phyloP scores from a whole-genome alignment of 2,113 vertebrate species.

The Tychaedon coryphoeus region DNA sequence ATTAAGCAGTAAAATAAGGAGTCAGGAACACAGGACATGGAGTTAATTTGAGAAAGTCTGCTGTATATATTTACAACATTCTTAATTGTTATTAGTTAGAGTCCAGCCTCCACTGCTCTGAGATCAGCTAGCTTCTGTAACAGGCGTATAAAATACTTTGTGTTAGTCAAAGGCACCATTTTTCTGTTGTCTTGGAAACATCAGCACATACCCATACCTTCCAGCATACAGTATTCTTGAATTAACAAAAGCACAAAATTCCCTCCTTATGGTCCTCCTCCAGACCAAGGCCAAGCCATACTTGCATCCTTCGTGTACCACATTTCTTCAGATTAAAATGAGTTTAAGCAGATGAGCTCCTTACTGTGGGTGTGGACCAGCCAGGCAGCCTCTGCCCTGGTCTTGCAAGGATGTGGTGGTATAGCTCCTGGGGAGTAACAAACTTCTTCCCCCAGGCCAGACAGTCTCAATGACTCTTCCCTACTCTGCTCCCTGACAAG shows the following conservation, averaged over 20 bases:
- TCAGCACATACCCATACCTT: not conserved
- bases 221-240: not conserved
- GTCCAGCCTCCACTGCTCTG: not conserved
- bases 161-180: slow-evolving; percentile 51
- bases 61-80: not conserved
- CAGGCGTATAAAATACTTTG: not conserved
- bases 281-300: not conserved
- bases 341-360: not conserved
- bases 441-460: not conserved
- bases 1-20: not conserved
- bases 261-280: not conserved
- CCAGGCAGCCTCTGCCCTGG: not conserved
- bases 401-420: not conserved
- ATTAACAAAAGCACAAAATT: not conserved
- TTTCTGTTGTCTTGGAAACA: not conserved
- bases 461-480: not conserved
- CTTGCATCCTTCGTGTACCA: not conserved
- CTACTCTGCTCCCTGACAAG: not conserved
- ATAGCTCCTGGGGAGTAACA: not conserved
- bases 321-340: not conserved
- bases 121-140: not conserved
- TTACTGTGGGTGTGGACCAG: not conserved
- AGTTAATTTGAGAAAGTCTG: not conserved
- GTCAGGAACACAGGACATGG: not conserved
- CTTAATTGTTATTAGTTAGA: not conserved